Percentiles rank a stretch among this genome's conserved stretches.
Conservation (phyloP, 1,140 invertebrate species). For the Hylyphantes graminicola region DNA sequence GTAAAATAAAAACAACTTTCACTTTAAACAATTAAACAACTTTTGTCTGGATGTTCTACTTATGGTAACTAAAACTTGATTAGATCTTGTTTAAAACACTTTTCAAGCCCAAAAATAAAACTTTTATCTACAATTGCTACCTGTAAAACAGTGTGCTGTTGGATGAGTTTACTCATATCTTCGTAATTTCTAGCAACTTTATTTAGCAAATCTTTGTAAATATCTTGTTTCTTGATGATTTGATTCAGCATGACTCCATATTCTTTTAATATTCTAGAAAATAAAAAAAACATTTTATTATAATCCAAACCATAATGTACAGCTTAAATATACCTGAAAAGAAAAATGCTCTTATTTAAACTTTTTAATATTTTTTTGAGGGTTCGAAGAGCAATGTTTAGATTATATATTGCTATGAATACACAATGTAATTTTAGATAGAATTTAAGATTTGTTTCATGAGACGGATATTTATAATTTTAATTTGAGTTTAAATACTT, state of each 20-base stretch:
- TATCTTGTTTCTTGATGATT: slow-evolving; percentile 28
- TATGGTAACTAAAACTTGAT: no score
- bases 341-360: no score
- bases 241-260: slow-evolving; percentile 40
- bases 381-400: no score
- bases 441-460: background rate
- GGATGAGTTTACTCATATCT: slow-evolving; percentile 40
- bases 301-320: background rate
- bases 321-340: background rate
- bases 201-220: slow-evolving; percentile 31
- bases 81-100: no score
- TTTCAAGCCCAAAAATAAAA: no score
- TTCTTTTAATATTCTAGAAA: slow-evolving; percentile 16
- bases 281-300: background rate
- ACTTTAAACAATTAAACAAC: no score
- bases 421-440: background rate
- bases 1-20: no score
- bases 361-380: no score
- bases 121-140: background rate
- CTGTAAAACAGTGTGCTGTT: slow-evolving; percentile 38
- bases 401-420: no score
- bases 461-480: background rate
- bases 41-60: no score
- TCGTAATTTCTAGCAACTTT: slow-evolving; percentile 44
- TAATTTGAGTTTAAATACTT: background rate